Conservation (phyloP, 2,113 vertebrate genomes). For the cat (Felis catus) region F.catus_Fca126_mat1.0 CM031417.1:10699001-10699500, state of each 20-base stretch:
- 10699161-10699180: not conserved
- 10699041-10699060: not conserved
- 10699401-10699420: not conserved
- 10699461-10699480: not conserved
- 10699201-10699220: not conserved
- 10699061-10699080: not conserved
- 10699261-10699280: not conserved
- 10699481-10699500: not conserved
- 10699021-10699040: conserved; percentile 26
- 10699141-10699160: not conserved
- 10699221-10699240: not conserved
- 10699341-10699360: not conserved
- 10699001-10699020: conserved; percentile 48
- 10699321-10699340: not conserved
- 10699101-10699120: not conserved
- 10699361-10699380: not conserved
- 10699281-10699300: not conserved
- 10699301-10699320: not conserved
- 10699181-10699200: not conserved
- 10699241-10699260: conserved; percentile 51
- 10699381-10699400: not conserved
- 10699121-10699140: not conserved
- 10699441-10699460: not conserved
- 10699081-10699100: conserved; percentile 10
- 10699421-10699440: not conserved